Conservation (phyloP, 1,140 invertebrate species). For the Micrasema longulum region DNA sequence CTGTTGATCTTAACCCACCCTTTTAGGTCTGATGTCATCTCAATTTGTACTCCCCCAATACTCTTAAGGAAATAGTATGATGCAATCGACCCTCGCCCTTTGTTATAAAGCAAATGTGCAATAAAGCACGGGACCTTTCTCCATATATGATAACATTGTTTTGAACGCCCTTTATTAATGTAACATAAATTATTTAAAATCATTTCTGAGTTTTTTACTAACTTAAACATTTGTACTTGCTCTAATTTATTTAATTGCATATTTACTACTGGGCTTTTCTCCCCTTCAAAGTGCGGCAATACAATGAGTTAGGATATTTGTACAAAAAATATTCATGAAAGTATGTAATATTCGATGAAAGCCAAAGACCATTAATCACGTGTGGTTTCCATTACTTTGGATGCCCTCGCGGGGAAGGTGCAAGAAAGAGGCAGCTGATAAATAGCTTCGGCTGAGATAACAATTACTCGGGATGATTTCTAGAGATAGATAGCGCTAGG, state of each 20-base stretch:
- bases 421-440: constrained; percentile 14
- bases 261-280: too few relatives aligned
- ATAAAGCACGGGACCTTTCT: too few relatives aligned
- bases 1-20: constrained; percentile 23
- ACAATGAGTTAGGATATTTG: too few relatives aligned
- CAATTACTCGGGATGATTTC: constrained; percentile 34
- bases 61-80: constrained; percentile 21
- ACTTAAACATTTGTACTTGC: too few relatives aligned
- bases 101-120: background rate
- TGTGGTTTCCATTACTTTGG: constrained; percentile 27
- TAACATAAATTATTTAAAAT: too few relatives aligned
- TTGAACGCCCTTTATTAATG: too few relatives aligned
- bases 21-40: constrained; percentile 34
- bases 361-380: constrained; percentile 25
- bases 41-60: constrained; percentile 19
- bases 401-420: constrained; percentile 10
- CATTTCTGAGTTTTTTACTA: too few relatives aligned
- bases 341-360: constrained; percentile 23
- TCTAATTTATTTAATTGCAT: too few relatives aligned
- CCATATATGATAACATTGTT: too few relatives aligned
- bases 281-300: too few relatives aligned
- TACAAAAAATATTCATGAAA: too few relatives aligned
- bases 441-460: constrained; percentile 34
- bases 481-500: constrained; percentile 20
- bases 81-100: constrained; percentile 33